Base-by-base conservation (phyloP, 1,140 invertebrate genomes). In the Sweltsa coloradensis region DNA sequence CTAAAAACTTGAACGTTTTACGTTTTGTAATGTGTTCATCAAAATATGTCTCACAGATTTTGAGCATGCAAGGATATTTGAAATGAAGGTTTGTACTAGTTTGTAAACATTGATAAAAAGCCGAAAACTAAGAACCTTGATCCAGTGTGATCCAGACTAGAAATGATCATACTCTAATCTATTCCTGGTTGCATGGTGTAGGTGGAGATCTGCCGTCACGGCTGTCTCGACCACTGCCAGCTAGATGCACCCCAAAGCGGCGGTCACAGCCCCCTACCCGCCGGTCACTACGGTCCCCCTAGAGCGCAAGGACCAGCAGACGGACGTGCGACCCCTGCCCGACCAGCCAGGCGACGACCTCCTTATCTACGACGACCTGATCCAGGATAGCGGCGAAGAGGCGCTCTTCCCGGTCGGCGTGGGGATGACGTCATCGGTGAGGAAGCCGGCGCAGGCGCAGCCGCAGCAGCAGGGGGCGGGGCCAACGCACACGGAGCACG, bases 141-240 rank as follows among this genome's bases (percentile, higher is more conserved):
- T n/a, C n/a, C n/a, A n/a, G n/a, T n/a, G n/a, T n/a, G n/a, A n/a
- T n/a, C n/a, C n/a, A n/a, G n/a, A n/a, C n/a, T n/a, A n/a, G n/a
- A n/a, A n/a, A n/a, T n/a, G n/a, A n/a, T n/a, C n/a, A n/a, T n/a
- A n/a, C n/a, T n/a, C n/a, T n/a, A n/a, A n/a, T n/a, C n/a, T n/a
- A n/a, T n/a, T n/a, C n/a, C n/a, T n/a, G n/a, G n/a, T n/a, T n/a
- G n/a, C n/a, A n/a, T n/a, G n/a, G 22, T 37, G 14, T 54, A 68
- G 57, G 76, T 80, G 31, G 89, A 93, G 63, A 92, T 93, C 53
- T 94, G 89, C 60, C 72, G 89, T 21, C 88, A 90, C 57, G 89
- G 89, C 2, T 94, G 90, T 60, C 65, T 90, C 39, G 88, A 91
- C 59, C 87, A 90, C 58, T 92, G 88, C 59, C 86, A 84, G 63